Conservation (phyloP, 2,113 vertebrate genomes). For the Nothocercus julius region DNA sequence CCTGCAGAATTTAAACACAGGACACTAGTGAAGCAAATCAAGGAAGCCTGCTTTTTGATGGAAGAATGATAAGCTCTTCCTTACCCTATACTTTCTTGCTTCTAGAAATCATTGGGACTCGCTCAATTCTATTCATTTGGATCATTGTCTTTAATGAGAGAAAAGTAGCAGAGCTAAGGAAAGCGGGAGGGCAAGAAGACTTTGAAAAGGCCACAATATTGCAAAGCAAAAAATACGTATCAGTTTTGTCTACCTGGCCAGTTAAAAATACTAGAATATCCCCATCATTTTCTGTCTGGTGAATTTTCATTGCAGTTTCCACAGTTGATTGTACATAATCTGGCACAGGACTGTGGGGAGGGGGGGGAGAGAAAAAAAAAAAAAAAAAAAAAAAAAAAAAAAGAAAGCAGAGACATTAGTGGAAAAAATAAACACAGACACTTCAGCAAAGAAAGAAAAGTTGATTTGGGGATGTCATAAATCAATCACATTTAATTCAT, state of each 20-base stretch:
- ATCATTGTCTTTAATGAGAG: neutral
- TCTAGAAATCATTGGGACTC: neutral
- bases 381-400: neutral
- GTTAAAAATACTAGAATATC: slow-evolving; percentile 95
- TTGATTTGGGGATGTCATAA: neutral
- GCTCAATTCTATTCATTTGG: neutral
- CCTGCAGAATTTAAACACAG: neutral
- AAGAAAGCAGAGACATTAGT: neutral
- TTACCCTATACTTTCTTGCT: neutral
- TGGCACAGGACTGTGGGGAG: slow-evolving; percentile 88
- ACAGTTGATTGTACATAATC: slow-evolving; percentile 97
- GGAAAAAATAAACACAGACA: neutral
- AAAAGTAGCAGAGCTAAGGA: neutral
- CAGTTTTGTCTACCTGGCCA: slow-evolving; percentile 85
- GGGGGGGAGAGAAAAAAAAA: neutral
- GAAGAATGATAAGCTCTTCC: neutral
- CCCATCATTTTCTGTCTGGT: slow-evolving; percentile 93
- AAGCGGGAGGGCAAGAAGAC: neutral
- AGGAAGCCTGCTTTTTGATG: neutral
- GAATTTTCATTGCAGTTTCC: slow-evolving; percentile 96
- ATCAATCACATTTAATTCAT: neutral
- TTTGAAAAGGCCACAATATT: neutral
- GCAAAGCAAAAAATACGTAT: neutral
- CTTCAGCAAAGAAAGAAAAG: neutral
- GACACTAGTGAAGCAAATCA: neutral